Evolutionary conservation across 2,888 invertebrate species (phyloP), one percentile per base, ranked within the genome.

Genomic region (Bellardia bayeri): DNA sequence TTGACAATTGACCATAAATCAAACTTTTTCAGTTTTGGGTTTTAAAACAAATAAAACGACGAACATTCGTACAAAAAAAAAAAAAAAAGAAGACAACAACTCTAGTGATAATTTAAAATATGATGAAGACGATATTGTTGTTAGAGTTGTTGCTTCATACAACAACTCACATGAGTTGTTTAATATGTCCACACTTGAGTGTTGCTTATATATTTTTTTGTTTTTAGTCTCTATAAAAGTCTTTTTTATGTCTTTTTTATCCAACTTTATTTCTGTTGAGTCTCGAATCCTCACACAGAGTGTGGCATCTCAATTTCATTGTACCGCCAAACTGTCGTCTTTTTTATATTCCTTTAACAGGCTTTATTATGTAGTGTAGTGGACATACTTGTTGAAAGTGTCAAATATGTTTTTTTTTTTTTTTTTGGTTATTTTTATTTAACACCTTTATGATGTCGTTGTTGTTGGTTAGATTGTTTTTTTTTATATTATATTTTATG

Each of bases 1-100:
- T 92, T 93, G 93, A 93, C 92, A 93, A 91, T 91, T 90, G 90
- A 91, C 92, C 90, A 93, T 93, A 93, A 93, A 93, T 93, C 93
- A 93, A 92, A 91, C 89, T 79, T 87, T 83, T 86, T 86, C 68
- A 82, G 66, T 78, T 85, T 86, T 68, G 51, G 72, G 3, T 56
- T 74, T 69, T 40, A 78, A 82, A 86, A 61, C 61, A 68, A 85
- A 81, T 76, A 81, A 75, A 85, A 81, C n/a, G 3, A n/a, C 56
- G 56, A 63, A 78, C 30, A 79, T 49, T 75, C 3, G 23, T 49
- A 45, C 7, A n/a, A 45, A 3, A n/a, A 8, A 78, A 61, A 8
- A 78, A 61, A 74, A 78, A 54, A 45, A n/a, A 61, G 30, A 87
- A 72, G 13, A 54, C 51, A 84, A 78, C 51, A 78, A 74, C 42